Percentiles rank a stretch among this genome's conserved stretches.
These are phyloP conservation scores for Paramormyrops hopkinsi DNA, from an alignment of 2,797 vertebrate genomes.

Conservation along the genomic window DNA sequence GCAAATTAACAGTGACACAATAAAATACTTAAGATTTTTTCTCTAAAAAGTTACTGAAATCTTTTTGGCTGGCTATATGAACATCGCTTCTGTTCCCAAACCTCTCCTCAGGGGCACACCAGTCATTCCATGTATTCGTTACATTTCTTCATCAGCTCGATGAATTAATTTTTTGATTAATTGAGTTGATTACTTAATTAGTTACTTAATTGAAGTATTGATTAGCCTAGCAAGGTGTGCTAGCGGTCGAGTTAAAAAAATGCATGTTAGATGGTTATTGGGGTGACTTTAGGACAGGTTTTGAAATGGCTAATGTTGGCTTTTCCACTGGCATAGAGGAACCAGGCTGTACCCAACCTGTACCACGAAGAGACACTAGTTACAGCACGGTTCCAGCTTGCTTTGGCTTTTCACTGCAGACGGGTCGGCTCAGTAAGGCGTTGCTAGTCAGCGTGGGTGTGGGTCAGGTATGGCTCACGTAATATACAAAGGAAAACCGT, in stretches of 20 bases:
- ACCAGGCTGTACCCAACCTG: neutral
- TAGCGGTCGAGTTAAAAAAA: neutral
- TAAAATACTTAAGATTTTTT: neutral
- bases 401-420: neutral
- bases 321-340: neutral
- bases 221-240: neutral
- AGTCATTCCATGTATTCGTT: neutral
- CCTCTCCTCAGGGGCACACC: neutral
- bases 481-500: neutral
- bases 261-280: neutral
- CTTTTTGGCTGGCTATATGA: neutral
- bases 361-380: neutral
- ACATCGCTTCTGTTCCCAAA: neutral
- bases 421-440: neutral
- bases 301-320: neutral
- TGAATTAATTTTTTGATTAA: neutral
- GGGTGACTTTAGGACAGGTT: neutral
- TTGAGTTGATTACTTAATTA: neutral
- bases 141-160: neutral
- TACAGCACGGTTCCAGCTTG: neutral
- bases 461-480: neutral
- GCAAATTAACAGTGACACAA: neutral
- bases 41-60: neutral
- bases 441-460: neutral
- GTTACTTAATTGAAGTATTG: neutral